A percentile compares a stretch with the other conserved stretches of the same genome.
Evolutionary conservation across 2,797 vertebrate species (phyloP).

Genomic region (Rachycentron canadum): DNA sequence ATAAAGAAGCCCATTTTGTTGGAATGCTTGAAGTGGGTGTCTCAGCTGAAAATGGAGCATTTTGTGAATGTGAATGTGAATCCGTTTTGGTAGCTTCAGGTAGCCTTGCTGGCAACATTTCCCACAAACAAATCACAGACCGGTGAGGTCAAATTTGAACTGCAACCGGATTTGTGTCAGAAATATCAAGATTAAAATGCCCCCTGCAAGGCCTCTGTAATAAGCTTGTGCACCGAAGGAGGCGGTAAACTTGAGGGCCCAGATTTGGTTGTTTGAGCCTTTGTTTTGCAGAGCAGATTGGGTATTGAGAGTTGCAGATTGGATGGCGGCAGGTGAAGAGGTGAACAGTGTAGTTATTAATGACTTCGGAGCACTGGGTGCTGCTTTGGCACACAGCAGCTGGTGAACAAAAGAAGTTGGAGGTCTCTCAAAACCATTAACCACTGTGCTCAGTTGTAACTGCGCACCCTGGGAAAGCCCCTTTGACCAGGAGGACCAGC

Average conservation of each 20-base stretch:
- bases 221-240: background rate
- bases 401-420: conserved; percentile 24
- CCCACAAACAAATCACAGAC: background rate
- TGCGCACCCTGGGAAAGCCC: conserved; percentile 20
- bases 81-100: background rate
- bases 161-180: conserved; percentile 5
- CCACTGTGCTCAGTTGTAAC: conserved; percentile 34
- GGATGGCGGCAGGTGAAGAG: conserved; percentile 41
- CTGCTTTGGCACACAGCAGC: conserved; percentile 40
- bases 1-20: background rate
- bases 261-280: conserved; percentile 16
- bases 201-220: background rate
- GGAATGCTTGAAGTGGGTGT: background rate
- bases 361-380: conserved; percentile 42
- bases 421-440: conserved; percentile 37
- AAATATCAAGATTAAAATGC: conserved; percentile 11
- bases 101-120: background rate
- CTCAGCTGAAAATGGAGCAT: background rate
- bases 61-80: too few species aligned
- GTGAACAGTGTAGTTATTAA: conserved; percentile 50
- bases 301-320: conserved; percentile 33
- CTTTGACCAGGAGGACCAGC: conserved; percentile 13
- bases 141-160: conserved; percentile 15
- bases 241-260: background rate
- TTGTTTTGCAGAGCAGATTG: conserved; percentile 33